Evolutionary conservation across 2,888 invertebrate genomes (phyloP).

Genomic region (Euplexia lucipara): DNA sequence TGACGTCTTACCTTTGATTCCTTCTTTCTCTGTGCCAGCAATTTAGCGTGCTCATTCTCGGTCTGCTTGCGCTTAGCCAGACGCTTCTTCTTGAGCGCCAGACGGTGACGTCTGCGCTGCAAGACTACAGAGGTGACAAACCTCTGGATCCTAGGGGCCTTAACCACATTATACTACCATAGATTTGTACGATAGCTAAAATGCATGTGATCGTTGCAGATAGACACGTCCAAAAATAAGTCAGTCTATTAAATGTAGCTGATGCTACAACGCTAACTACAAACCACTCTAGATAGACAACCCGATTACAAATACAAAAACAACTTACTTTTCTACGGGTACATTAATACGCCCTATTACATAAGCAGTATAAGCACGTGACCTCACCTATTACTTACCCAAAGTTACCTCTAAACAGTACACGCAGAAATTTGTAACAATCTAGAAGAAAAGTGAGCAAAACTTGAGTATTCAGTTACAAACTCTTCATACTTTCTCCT

Average conservation of each 20-base stretch:
- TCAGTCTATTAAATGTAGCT: no score
- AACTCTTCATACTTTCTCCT: slow-evolving; percentile 37
- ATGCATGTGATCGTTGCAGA: no score
- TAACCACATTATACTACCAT: no score
- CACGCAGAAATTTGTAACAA: background rate
- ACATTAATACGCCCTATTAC: background rate
- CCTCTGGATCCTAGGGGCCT: slow-evolving; percentile 99
- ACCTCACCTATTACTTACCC: background rate
- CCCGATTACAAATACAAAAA: background rate
- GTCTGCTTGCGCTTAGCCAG: slow-evolving; percentile 95
- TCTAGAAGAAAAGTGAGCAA: background rate
- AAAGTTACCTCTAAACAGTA: slow-evolving; percentile 3
- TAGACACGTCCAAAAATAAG: no score
- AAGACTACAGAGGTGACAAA: slow-evolving; percentile 97
- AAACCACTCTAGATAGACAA: no score
- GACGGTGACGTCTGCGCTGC: slow-evolving; percentile 97
- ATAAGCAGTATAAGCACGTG: background rate
- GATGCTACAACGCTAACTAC: no score
- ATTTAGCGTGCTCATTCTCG: slow-evolving; percentile 97
- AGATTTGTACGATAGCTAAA: no score
- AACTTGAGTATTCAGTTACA: slow-evolving; percentile 19
- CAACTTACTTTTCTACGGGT: background rate
- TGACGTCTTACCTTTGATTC: slow-evolving; percentile 96
- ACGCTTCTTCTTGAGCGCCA: slow-evolving; percentile 96
- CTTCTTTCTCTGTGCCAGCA: slow-evolving; percentile 98